Conservation (phyloP, 1,140 invertebrate genomes). For the Drosophila sturtevanti region DNA sequence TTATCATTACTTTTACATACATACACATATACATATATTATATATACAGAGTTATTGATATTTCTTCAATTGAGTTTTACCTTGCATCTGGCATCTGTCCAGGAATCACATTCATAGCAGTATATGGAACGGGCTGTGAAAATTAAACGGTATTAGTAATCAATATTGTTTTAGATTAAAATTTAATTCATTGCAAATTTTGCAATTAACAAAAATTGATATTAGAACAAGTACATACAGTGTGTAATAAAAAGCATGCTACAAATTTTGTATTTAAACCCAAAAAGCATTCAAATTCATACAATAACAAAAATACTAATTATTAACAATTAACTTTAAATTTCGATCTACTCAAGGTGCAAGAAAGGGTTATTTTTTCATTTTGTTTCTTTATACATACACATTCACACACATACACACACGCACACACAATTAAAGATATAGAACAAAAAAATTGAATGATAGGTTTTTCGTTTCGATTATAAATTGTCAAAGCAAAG, state of each 20-base stretch:
- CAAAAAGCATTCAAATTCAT: constrained; percentile 23
- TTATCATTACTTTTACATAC: too few relatives aligned
- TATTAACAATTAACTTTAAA: background rate
- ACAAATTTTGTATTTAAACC: constrained; percentile 18
- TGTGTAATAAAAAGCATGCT: constrained; percentile 40
- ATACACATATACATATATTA: too few relatives aligned
- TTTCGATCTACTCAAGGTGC: background rate
- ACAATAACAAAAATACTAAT: constrained; percentile 22
- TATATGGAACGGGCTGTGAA: constrained; percentile 90
- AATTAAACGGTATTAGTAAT: constrained; percentile 46
- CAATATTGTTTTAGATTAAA: background rate
- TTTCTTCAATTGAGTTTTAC: background rate
- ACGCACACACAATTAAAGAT: constrained; percentile 45
- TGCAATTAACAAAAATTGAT: constrained; percentile 22
- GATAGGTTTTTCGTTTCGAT: background rate
- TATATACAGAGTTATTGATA: too few relatives aligned
- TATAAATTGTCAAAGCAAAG: background rate
- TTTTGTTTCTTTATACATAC: constrained; percentile 23
- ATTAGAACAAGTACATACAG: constrained; percentile 44
- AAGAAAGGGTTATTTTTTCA: background rate
- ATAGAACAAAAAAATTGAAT: constrained; percentile 25
- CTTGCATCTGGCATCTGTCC: constrained; percentile 93
- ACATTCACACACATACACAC: constrained; percentile 41
- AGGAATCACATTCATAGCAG: constrained; percentile 96
- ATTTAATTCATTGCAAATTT: background rate